Evolutionary conservation across 2,888 invertebrate genomes (phyloP).

Genomic region (Perizoma flavofasciatum): DNA sequence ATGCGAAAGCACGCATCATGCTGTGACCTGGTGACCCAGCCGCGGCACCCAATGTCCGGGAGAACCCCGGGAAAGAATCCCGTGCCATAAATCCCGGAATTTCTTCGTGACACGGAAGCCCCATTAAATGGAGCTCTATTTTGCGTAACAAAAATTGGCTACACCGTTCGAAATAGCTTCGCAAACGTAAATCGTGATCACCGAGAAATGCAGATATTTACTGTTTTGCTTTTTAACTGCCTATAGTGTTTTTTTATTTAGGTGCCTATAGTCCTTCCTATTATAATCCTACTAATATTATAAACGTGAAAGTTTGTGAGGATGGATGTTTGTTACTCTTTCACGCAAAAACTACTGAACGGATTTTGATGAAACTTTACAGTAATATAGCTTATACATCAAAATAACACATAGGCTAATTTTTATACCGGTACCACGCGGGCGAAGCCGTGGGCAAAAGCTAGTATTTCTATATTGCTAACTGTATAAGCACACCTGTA

Average conservation of each 20-base stretch:
- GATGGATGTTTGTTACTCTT: no score
- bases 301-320: no score
- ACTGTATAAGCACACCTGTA: no score
- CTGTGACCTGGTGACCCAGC: conserved; percentile 49
- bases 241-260: neutral
- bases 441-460: no score
- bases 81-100: conserved; percentile 35
- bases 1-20: conserved; percentile 27
- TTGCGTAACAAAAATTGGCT: conserved; percentile 55
- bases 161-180: conserved; percentile 26
- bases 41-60: conserved; percentile 31
- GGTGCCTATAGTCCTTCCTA: neutral
- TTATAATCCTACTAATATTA: no score
- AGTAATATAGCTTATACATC: no score
- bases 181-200: conserved; percentile 29
- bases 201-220: conserved; percentile 28
- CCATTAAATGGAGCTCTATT: conserved; percentile 64
- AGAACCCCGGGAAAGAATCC: conserved; percentile 35
- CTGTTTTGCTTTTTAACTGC: conserved; percentile 15
- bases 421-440: no score
- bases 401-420: no score
- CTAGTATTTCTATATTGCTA: no score
- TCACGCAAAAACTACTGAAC: no score
- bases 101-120: conserved; percentile 34
- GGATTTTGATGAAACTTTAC: no score